These are phyloP conservation scores for Saccostrea cuccullata DNA, from an alignment of 1,140 invertebrate genomes.

Conservation along the genomic window DNA sequence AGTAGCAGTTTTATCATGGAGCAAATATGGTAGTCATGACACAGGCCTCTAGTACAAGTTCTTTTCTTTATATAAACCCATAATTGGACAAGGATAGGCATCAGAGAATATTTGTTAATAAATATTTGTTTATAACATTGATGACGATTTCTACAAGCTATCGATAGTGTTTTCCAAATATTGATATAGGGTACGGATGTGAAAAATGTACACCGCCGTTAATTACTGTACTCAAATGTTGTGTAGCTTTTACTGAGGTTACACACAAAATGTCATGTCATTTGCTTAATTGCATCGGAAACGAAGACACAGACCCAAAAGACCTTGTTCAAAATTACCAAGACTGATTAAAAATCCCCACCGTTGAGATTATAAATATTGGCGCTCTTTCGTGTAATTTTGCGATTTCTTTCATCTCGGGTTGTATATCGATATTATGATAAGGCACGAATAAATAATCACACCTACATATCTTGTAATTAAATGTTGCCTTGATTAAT, in stretches of 20 bases:
- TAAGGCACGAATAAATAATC: conserved; percentile 19
- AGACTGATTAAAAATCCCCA: conserved; percentile 4
- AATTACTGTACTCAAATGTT: conserved; percentile 11
- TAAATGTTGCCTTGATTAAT: conserved; percentile 20
- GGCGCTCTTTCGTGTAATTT: neutral
- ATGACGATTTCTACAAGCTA: neutral
- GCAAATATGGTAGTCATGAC: too few species aligned
- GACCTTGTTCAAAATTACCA: neutral
- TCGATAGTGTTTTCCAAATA: conserved; percentile 14
- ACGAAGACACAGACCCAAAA: neutral
- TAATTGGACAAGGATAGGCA: neutral
- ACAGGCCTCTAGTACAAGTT: too few species aligned
- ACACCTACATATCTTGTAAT: conserved; percentile 29
- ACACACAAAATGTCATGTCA: conserved; percentile 14
- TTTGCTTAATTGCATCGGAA: conserved; percentile 20
- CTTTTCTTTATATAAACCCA: neutral
- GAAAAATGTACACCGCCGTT: neutral
- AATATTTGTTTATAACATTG: conserved; percentile 24
- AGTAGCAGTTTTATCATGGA: too few species aligned
- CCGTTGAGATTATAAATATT: conserved; percentile 15
- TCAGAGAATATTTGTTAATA: neutral
- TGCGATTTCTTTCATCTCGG: neutral
- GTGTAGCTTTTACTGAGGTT: neutral
- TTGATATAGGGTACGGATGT: neutral
- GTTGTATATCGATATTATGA: neutral